Conservation (phyloP, 1,140 invertebrate genomes). For the Nylanderia fulva region DNA sequence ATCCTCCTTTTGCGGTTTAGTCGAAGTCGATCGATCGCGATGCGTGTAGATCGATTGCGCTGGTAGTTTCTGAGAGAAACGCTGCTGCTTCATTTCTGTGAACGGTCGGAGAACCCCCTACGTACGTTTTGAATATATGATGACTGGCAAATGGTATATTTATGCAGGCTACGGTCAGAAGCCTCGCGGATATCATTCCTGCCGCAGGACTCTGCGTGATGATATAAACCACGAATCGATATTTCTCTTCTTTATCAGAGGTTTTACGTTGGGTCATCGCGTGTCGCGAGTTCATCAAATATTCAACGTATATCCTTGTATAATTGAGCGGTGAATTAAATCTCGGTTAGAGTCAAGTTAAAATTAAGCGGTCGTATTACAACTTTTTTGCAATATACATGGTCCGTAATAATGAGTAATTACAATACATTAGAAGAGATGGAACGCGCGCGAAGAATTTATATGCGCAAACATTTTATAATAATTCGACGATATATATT, state of each 20-base stretch:
- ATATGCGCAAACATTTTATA: not conserved
- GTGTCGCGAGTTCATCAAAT: not conserved
- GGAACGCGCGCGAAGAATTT: not conserved
- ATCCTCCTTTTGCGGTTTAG: not conserved
- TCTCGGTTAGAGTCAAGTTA: not conserved
- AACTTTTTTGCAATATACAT: not conserved
- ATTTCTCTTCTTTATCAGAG: not conserved
- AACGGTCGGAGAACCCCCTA: constrained; percentile 1
- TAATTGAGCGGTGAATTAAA: not conserved
- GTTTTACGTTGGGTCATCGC: not conserved
- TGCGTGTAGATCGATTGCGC: not conserved
- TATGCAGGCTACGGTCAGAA: constrained; percentile 4
- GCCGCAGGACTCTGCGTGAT: not conserved
- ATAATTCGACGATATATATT: not conserved
- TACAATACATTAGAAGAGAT: not conserved
- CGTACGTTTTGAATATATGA: constrained; percentile 33
- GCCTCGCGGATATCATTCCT: not conserved
- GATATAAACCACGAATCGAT: constrained; percentile 1
- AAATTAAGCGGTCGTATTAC: not conserved
- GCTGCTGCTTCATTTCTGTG: constrained; percentile 36
- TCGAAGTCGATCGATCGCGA: not conserved
- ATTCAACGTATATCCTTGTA: not conserved
- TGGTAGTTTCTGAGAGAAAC: constrained; percentile 6
- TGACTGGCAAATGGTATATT: constrained; percentile 35
- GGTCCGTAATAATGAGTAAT: not conserved